Percentiles rank a stretch among this genome's conserved stretches.
Conservation (phyloP, 2,797 vertebrate species). For the Enteromius trimaculatus region DNA sequence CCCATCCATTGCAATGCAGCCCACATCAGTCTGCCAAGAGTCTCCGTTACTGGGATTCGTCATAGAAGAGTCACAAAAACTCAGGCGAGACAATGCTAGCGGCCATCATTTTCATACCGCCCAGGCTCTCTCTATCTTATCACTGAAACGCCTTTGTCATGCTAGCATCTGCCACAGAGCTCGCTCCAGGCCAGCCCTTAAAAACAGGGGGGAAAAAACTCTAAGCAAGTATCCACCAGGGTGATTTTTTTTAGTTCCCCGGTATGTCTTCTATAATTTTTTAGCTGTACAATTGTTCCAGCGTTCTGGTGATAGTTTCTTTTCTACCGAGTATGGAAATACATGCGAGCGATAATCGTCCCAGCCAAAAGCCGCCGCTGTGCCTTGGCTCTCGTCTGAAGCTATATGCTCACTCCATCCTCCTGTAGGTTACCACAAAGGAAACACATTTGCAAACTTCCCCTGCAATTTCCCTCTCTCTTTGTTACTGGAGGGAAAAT, state of each 20-base stretch:
- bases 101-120: conserved; percentile 65
- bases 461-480: conserved; percentile 59
- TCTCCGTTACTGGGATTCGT: conserved; percentile 77
- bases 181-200: conserved; percentile 65
- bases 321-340: conserved; percentile 67
- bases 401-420: conserved; percentile 62
- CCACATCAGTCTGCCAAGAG: conserved; percentile 76
- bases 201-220: conserved; percentile 35
- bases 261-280: conserved; percentile 62
- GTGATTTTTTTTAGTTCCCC: conserved; percentile 61
- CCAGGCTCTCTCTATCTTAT: conserved; percentile 71
- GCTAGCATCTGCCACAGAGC: conserved; percentile 63
- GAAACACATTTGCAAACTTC: conserved; percentile 66
- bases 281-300: conserved; percentile 55
- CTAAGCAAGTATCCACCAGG: conserved; percentile 25
- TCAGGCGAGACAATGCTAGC: conserved; percentile 72
- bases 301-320: conserved; percentile 64
- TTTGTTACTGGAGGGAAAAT: conserved; percentile 60
- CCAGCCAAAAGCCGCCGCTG: conserved; percentile 67
- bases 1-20: conserved; percentile 61
- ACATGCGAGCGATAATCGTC: conserved; percentile 69
- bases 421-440: conserved; percentile 63
- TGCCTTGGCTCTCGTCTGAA: conserved; percentile 65
- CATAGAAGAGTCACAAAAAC: conserved; percentile 77
- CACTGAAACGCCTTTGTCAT: conserved; percentile 71